Conservation (phyloP, 2,113 vertebrate species). For the Telmatochromis brichardi region DNA sequence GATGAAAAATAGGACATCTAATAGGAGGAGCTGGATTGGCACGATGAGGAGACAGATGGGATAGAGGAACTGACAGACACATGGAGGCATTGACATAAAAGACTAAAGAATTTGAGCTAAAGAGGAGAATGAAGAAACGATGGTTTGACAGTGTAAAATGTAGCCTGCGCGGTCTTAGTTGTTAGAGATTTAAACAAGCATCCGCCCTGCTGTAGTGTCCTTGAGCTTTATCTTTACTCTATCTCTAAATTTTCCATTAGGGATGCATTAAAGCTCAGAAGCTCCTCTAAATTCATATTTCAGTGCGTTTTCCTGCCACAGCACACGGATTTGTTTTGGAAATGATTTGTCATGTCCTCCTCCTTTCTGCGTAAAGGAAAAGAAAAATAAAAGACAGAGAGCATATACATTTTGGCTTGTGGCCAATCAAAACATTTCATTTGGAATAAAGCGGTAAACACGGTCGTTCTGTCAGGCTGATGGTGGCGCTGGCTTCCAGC, state of each 20-base stretch:
- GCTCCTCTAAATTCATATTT: not conserved
- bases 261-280: not conserved
- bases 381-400: not conserved
- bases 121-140: not conserved
- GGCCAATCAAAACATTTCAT: slow-evolving; percentile 13
- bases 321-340: not conserved
- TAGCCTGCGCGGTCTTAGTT: not conserved
- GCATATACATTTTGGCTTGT: not conserved
- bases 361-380: not conserved
- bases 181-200: not conserved
- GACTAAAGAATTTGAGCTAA: not conserved
- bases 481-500: not conserved
- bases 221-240: not conserved
- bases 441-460: not conserved
- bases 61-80: not conserved
- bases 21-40: not conserved
- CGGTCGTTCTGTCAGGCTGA: not conserved
- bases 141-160: not conserved
- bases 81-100: not conserved
- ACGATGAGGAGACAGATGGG: slow-evolving; percentile 22
- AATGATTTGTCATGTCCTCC: not conserved
- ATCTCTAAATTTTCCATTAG: not conserved
- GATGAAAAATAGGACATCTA: not conserved
- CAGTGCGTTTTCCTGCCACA: not conserved
- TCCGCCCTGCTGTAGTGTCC: not conserved